A percentile compares a stretch with the other conserved stretches of the same genome.
phyloP scores from a whole-genome alignment of 2,888 invertebrate species.

The Drosophila tripunctata region DNA sequence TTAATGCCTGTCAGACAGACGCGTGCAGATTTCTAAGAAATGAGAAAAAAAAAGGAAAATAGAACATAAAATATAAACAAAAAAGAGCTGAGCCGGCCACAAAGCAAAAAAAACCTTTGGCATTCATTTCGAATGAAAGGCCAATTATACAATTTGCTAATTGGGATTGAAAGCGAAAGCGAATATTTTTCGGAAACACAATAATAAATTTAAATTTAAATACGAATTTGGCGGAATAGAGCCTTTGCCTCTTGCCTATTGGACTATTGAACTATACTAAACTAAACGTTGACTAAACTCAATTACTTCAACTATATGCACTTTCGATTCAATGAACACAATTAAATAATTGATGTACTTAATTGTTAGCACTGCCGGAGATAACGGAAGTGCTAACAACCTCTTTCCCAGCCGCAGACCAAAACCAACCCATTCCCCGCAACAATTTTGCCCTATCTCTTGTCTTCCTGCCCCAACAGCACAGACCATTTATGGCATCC shows the following conservation, averaged over 20 bases:
- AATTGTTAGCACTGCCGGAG: slow-evolving; percentile 20
- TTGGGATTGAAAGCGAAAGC: slow-evolving; percentile 8
- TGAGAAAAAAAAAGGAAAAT: background rate
- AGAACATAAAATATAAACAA: background rate
- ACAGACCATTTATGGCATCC: slow-evolving; percentile 63
- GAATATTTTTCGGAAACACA: background rate
- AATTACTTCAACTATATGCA: slow-evolving; percentile 25
- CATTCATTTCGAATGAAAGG: slow-evolving; percentile 7
- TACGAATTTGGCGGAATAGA: background rate
- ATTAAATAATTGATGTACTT: slow-evolving; percentile 63
- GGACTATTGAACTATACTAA: background rate
- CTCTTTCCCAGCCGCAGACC: slow-evolving; percentile 24
- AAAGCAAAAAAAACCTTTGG: background rate
- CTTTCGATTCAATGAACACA: slow-evolving; percentile 45
- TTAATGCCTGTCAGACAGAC: slow-evolving; percentile 49
- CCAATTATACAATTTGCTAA: slow-evolving; percentile 24
- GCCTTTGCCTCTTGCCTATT: too few species aligned
- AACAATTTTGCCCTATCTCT: background rate
- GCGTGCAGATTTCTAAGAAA: slow-evolving; percentile 17
- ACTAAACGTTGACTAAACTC: background rate
- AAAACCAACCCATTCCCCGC: slow-evolving; percentile 9
- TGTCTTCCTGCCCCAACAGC: background rate
- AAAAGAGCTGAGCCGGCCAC: slow-evolving; percentile 27
- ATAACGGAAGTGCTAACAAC: slow-evolving; percentile 23
- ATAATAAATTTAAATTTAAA: background rate